Evolutionary conservation across 1,140 invertebrate genomes (phyloP), one percentile per base, ranked within the genome.

Genomic region (Amyelois transitella): DNA sequence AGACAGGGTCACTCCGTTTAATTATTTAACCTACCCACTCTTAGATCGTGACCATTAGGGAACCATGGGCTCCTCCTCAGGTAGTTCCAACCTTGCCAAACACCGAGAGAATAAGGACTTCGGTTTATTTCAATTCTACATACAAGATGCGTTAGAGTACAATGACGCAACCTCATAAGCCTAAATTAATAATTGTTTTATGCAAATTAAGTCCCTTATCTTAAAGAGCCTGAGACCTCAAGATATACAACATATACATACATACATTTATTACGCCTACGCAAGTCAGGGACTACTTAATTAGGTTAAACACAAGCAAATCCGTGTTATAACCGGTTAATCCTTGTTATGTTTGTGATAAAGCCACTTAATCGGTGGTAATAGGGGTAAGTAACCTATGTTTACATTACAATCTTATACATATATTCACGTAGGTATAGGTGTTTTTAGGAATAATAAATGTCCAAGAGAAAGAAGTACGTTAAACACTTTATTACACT

Each of bases 121-220:
- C n/a, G 22, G 22, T 32, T 32, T 32, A 10, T 32, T 32, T 10
- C 28, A 10, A 32, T 32, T 24, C 22, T 5, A 24, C 4, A 5
- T 24, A 4, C 28, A 56, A 60, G 22, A 49, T 45, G 47, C 54
- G 60, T 51, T 58, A 53, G 49, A 55, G n/a, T 28, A 47, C 58
- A 62, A 64, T 64, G 47, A 55, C 45, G 12, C 19, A 49, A 51
- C 56, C 62, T 49, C 54, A 48, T 64, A 64, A 66, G 62, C 55
- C 55, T 59, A 69, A 69, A 71, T 73, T 77, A 66, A 73, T 77
- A 71, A 71, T 69, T 72, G 64, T 67, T 73, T 73, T 71, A 77
- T 75, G 75, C 68, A 77, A 77, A 77, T 77, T n/a, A 53, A 67
- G 47, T 53, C 55, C 64, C 61, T 64, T 60, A 65, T 58, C 58